phyloP scores from a whole-genome alignment of 2,113 vertebrate species.

The Crypturellus undulatus region DNA sequence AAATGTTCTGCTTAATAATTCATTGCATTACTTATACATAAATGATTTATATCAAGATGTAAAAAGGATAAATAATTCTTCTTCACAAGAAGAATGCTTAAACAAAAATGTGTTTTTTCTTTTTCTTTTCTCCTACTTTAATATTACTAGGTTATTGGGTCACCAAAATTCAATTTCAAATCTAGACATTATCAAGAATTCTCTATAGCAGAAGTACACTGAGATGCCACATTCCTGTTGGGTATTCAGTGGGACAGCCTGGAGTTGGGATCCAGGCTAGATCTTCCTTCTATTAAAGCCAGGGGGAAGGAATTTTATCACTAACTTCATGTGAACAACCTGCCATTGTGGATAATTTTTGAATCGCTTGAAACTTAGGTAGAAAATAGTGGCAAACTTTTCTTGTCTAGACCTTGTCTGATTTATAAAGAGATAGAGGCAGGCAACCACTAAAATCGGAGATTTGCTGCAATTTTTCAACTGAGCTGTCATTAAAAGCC shows the following conservation, averaged over 20 bases:
- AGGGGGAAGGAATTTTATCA: not conserved
- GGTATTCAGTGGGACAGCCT: too few relatives aligned
- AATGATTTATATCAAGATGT: not conserved
- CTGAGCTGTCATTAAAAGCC: not conserved
- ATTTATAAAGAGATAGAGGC: not conserved
- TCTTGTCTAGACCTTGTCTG: not conserved
- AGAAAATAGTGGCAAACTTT: not conserved
- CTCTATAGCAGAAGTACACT: not conserved
- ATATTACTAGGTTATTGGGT: not conserved
- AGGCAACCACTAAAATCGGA: not conserved
- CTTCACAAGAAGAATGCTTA: not conserved
- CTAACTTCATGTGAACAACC: not conserved
- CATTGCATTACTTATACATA: not conserved
- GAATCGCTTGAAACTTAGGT: accelerated
- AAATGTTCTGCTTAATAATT: not conserved
- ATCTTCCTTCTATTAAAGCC: not conserved
- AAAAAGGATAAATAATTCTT: not conserved
- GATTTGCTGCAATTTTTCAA: not conserved
- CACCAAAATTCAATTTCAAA: not conserved
- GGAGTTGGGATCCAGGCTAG: not conserved
- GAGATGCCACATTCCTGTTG: not conserved
- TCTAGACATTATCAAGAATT: not conserved
- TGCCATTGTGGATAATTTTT: not conserved
- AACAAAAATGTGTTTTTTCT: not conserved
- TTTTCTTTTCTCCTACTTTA: not conserved